These are phyloP conservation scores for Dusona sp. DNA, from an alignment of 2,888 invertebrate genomes.

Conservation along the genomic window DNA sequence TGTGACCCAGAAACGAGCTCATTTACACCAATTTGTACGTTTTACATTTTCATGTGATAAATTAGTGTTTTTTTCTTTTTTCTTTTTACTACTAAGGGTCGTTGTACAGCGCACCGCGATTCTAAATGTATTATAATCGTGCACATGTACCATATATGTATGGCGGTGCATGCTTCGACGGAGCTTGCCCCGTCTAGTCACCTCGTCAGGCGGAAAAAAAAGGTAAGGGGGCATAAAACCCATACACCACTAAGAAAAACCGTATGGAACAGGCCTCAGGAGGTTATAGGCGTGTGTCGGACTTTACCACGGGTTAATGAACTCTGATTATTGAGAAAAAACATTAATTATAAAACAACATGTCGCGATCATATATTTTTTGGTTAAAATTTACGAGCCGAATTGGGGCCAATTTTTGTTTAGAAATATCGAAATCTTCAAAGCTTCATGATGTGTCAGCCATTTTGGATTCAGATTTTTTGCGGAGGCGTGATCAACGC, in stretches of 20 bases:
- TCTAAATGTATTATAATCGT: slow-evolving; percentile 18
- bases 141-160: not conserved
- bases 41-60: not conserved
- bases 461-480: too few species aligned
- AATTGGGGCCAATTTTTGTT: not conserved
- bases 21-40: slow-evolving; percentile 18
- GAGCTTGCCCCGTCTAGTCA: slow-evolving; percentile 40
- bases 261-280: not conserved
- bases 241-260: not conserved
- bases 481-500: not conserved
- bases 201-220: slow-evolving; percentile 45
- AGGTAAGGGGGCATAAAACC: slow-evolving; percentile 18
- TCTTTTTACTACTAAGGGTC: slow-evolving; percentile 9
- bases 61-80: not conserved
- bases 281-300: slow-evolving; percentile 2
- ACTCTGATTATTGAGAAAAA: slow-evolving; percentile 59
- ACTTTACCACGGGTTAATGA: slow-evolving; percentile 67
- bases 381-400: not conserved
- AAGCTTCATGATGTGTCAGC: not conserved
- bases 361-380: not conserved
- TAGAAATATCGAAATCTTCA: not conserved
- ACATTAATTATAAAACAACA: not conserved
- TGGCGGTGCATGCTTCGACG: slow-evolving; percentile 39
- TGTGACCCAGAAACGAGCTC: slow-evolving; percentile 47
- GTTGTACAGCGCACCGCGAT: slow-evolving; percentile 23